Base-by-base conservation (phyloP, 1,140 invertebrate genomes). In the Drosophila willistoni region DNA sequence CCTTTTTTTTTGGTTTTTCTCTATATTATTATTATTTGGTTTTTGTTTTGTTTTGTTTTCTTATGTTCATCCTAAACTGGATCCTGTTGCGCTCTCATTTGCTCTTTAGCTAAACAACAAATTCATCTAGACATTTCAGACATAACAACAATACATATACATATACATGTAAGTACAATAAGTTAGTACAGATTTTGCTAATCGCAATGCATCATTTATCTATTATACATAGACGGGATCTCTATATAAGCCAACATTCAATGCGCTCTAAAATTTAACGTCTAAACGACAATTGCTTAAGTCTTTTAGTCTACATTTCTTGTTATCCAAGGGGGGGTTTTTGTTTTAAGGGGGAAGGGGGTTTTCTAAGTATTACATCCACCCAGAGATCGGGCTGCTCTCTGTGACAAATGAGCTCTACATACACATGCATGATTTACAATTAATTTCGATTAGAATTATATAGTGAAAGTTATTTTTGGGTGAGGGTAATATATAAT, bases 251-350 rank as follows among this genome's bases (percentile, higher is more conserved):
- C 89, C 85, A 91, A 91, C 90, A 91, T 91, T 91, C 77, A 91
- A 91, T 91, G 82, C 85, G 79, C 77, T 84, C 79, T 91, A 91
- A 51, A 51, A 87, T 91, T 91, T 91, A 91, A 91, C 90, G 90
- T 91, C 90, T 81, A 90, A 81, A 80, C 82, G 90, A 91, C 90
- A 91, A 91, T 91, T 91, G 90, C 90, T 91, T 91, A 91, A 91
- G 90, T 91, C 90, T 91, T 91, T 79, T 91, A 91, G 81, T 91
- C 90, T 91, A 91, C 90, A 71, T 86, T 79, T 79, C 73, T 60
- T 29, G 29, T 68, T 70, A 73, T 76, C 39, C 51, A 29, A 29
- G 29, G 29, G 29, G 29, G 29, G 36, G 66, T 51, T 65, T 68
- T 7, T 7, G 0, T 6, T n/a, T n/a, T n/a, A n/a, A n/a, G n/a